Evolutionary conservation across 2,113 vertebrate species (phyloP).

Genomic region (Scopus umbretta): DNA sequence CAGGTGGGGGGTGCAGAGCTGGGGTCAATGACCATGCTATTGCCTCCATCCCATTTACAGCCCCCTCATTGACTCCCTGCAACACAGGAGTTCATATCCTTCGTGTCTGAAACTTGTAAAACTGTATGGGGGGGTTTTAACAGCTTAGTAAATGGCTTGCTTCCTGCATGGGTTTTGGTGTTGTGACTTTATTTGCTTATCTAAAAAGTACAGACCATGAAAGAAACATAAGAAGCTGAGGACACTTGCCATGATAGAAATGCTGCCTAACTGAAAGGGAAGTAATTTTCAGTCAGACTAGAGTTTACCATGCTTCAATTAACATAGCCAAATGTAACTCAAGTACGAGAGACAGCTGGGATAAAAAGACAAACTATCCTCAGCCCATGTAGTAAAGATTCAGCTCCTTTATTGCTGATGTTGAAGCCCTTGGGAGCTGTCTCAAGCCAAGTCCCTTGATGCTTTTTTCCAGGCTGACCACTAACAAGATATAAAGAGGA

Average conservation of each 20-base stretch:
- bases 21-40: neutral
- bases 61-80: rapidly evolving
- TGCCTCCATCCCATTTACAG: neutral
- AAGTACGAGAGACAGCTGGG: neutral
- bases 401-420: neutral
- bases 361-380: neutral
- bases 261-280: neutral
- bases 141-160: neutral
- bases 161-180: neutral
- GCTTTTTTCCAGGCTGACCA: neutral
- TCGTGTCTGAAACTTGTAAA: neutral
- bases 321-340: neutral
- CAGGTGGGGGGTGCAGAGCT: neutral
- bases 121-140: neutral
- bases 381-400: neutral
- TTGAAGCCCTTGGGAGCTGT: neutral
- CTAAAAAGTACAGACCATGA: neutral
- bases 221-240: neutral
- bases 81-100: neutral
- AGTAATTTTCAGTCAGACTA: neutral
- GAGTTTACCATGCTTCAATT: neutral
- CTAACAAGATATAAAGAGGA: neutral
- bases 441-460: neutral
- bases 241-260: neutral
- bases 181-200: neutral